Evolutionary conservation across 1,140 invertebrate genomes (phyloP).

Genomic region (Zaprionus davidi): DNA sequence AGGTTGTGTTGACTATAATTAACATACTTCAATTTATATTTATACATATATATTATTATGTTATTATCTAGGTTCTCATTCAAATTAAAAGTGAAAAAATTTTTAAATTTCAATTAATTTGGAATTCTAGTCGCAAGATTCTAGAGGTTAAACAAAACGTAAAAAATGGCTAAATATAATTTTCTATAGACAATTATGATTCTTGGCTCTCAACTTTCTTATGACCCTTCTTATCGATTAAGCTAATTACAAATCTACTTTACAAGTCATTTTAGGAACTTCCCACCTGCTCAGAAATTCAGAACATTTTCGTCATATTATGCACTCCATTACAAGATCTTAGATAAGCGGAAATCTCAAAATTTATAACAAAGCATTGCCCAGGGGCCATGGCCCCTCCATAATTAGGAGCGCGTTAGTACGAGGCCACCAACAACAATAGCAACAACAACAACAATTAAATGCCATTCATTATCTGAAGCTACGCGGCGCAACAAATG

Average conservation of each 20-base stretch:
- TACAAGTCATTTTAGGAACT: not conserved
- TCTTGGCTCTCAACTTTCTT: not conserved
- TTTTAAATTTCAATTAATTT: too few relatives aligned
- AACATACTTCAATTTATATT: too few relatives aligned
- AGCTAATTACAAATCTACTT: not conserved
- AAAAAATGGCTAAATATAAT: not conserved
- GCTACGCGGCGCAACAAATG: constrained; percentile 61
- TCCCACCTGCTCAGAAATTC: not conserved
- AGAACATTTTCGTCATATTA: constrained; percentile 53
- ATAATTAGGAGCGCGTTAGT: constrained; percentile 50
- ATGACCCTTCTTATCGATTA: not conserved
- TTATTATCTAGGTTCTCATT: too few relatives aligned
- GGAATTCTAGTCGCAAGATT: not conserved
- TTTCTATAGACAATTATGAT: not conserved
- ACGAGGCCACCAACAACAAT: not conserved
- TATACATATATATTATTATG: too few relatives aligned
- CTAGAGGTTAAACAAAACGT: not conserved
- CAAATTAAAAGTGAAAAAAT: too few relatives aligned
- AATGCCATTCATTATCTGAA: constrained; percentile 76
- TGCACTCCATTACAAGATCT: constrained; percentile 66
- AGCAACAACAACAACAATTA: constrained; percentile 63
- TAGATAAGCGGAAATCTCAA: constrained; percentile 51
- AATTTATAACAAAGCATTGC: constrained; percentile 29
- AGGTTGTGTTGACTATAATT: too few relatives aligned
- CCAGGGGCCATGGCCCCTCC: constrained; percentile 20